A percentile compares a stretch with the other conserved stretches of the same genome.
phyloP scores from a whole-genome alignment of 2,888 invertebrate genomes.

The Tineola bisselliella region DNA sequence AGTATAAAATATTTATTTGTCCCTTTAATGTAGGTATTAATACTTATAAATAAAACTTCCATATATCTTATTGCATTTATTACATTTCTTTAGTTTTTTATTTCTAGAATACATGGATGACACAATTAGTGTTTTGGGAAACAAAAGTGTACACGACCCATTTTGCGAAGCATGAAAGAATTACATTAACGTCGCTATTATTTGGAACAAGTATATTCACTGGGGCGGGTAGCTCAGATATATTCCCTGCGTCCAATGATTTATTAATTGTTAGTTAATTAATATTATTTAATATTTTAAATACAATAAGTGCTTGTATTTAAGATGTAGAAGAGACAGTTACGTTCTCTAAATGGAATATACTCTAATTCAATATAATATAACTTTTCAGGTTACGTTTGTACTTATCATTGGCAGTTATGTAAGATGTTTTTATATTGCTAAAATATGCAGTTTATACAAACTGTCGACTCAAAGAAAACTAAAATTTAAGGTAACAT shows the following conservation, averaged over 20 bases:
- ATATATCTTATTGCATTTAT: too few species aligned
- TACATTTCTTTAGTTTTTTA: too few species aligned
- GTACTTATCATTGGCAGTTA: constrained; percentile 40
- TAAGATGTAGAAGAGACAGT: too few species aligned
- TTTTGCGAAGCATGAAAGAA: constrained; percentile 44
- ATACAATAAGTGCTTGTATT: too few species aligned
- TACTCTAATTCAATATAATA: background rate
- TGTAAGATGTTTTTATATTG: constrained; percentile 40
- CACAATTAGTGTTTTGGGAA: constrained; percentile 48
- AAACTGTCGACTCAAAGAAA: constrained; percentile 42
- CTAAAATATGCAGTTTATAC: constrained; percentile 45
- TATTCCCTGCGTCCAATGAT: constrained; percentile 39
- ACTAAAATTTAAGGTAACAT: constrained; percentile 44
- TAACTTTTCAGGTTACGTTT: constrained; percentile 33
- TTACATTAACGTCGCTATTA: constrained; percentile 32
- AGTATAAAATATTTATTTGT: too few species aligned
- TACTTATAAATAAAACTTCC: too few species aligned
- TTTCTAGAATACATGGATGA: constrained; percentile 49
- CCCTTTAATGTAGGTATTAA: too few species aligned
- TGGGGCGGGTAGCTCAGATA: constrained; percentile 36
- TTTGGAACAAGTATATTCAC: constrained; percentile 50
- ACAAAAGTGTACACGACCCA: constrained; percentile 46
- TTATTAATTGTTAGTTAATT: constrained; percentile 31
- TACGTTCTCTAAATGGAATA: too few species aligned
- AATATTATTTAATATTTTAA: too few species aligned